Conservation (phyloP, 1,140 invertebrate genomes). For the Saccostrea cuccullata region DNA sequence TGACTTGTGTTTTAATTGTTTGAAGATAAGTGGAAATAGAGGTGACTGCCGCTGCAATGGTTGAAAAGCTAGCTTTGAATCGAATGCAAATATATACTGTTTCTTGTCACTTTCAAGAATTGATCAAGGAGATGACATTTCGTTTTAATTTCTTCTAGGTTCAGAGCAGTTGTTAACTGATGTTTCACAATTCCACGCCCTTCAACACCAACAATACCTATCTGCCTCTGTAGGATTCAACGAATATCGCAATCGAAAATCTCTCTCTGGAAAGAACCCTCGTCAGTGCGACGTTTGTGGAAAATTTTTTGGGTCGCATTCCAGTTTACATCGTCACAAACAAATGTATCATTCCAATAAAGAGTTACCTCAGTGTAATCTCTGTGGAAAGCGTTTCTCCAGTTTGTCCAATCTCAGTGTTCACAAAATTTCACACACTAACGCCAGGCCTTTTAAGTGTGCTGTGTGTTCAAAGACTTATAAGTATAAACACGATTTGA, state of each 20-base stretch:
- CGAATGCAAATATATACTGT: neutral
- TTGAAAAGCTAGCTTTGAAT: neutral
- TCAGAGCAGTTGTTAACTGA: slow-evolving; percentile 11
- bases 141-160: slow-evolving; percentile 22
- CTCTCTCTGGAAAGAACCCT: slow-evolving; percentile 3
- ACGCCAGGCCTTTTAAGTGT: slow-evolving; percentile 23
- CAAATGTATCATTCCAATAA: slow-evolving; percentile 42
- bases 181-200: slow-evolving; percentile 21
- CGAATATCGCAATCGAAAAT: slow-evolving; percentile 7
- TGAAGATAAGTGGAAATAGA: neutral
- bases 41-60: neutral
- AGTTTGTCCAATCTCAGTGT: slow-evolving; percentile 2
- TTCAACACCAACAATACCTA: neutral
- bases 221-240: slow-evolving; percentile 16
- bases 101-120: neutral
- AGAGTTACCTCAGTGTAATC: slow-evolving; percentile 17
- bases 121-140: neutral
- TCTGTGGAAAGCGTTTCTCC: slow-evolving; percentile 20
- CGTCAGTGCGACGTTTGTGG: slow-evolving; percentile 20
- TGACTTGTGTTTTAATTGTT: neutral
- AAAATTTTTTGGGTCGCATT: neutral
- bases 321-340: slow-evolving; percentile 30
- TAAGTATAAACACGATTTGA: slow-evolving; percentile 36
- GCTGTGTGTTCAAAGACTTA: slow-evolving; percentile 6
- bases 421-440: slow-evolving; percentile 20